phyloP scores from a whole-genome alignment of 2,888 invertebrate genomes.

The Drosophila subsilvestris region DNA sequence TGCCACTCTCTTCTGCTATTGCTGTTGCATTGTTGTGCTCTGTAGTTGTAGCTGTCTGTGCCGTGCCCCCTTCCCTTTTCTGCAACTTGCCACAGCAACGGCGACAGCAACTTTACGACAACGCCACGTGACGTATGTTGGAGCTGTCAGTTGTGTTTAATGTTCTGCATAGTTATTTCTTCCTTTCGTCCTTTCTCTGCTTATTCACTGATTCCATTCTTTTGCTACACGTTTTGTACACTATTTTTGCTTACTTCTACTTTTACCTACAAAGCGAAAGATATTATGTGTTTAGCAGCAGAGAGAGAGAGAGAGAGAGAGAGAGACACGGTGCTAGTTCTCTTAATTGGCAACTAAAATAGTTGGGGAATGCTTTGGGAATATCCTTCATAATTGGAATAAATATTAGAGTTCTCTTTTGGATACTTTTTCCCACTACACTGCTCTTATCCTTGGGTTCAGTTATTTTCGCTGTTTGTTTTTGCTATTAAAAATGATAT shows the following conservation, averaged over 20 bases:
- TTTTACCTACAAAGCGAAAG: background rate
- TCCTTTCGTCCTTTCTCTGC: conserved; percentile 21
- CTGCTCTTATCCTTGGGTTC: too few relatives aligned
- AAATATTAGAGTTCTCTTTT: background rate
- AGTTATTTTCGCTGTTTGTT: background rate
- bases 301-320: background rate
- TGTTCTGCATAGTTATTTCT: conserved; percentile 60
- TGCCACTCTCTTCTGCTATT: conserved; percentile 29
- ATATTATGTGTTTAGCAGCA: background rate
- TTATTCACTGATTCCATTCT: conserved; percentile 9
- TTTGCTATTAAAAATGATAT: background rate
- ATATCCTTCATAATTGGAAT: background rate
- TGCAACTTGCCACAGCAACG: conserved; percentile 35
- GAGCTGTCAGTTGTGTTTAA: conserved; percentile 77
- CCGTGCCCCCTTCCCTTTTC: background rate
- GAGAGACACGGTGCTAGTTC: too few relatives aligned
- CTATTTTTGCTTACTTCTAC: background rate
- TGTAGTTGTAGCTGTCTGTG: background rate
- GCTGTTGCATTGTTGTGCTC: conserved; percentile 42
- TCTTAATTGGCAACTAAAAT: background rate
- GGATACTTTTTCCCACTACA: too few relatives aligned
- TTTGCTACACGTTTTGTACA: conserved; percentile 6
- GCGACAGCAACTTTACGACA: conserved; percentile 71
- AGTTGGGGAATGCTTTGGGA: background rate
- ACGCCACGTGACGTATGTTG: conserved; percentile 75